Conservation (phyloP, 2,113 vertebrate species). For the Tachysurus fulvidraco region DNA sequence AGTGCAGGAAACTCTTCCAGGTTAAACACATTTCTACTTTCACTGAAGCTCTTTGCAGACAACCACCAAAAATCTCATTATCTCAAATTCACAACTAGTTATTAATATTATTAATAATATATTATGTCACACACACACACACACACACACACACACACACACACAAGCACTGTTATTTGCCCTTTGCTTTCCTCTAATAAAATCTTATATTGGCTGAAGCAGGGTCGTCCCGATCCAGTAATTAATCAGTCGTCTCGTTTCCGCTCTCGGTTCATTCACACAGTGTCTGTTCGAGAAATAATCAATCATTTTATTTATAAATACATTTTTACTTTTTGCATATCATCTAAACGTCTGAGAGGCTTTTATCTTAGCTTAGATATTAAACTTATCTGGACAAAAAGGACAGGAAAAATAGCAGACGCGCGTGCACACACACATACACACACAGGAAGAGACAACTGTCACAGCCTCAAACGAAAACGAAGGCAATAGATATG, state of each 20-base stretch:
- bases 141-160: background rate
- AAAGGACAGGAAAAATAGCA: background rate
- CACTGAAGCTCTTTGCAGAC: background rate
- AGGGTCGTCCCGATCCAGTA: background rate
- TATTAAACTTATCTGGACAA: too few species aligned
- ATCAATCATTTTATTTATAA: background rate
- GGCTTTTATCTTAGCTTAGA: too few species aligned
- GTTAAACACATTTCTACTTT: slow-evolving; percentile 69
- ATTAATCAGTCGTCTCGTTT: background rate
- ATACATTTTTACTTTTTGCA: too few species aligned
- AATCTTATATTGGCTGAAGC: background rate
- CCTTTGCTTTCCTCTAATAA: background rate
- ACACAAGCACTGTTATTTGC: background rate
- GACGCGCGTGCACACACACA: background rate
- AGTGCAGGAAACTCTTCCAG: slow-evolving; percentile 93
- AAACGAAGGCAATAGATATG: slow-evolving; percentile 1
- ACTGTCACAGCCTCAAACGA: background rate
- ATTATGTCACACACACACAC: background rate
- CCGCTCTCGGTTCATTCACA: background rate
- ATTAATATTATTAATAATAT: too few species aligned
- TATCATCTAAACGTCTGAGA: too few species aligned
- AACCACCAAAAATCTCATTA: background rate
- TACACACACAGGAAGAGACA: background rate
- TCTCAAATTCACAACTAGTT: too few species aligned
- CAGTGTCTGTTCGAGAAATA: background rate